phyloP scores from a whole-genome alignment of 2,797 vertebrate genomes.

The Harpagifer antarcticus region DNA sequence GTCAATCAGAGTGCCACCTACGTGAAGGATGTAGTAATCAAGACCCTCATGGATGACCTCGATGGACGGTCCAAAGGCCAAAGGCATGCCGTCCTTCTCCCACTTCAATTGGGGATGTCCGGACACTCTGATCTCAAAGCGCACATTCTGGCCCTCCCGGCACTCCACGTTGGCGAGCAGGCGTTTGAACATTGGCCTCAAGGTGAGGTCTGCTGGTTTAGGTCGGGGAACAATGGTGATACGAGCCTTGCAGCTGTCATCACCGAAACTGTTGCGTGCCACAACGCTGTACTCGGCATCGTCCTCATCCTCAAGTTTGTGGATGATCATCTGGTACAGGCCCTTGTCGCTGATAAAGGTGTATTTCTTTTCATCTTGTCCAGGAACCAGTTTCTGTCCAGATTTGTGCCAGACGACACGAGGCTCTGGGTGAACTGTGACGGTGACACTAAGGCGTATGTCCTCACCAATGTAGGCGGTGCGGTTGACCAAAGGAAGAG shows the following conservation, averaged over 20 bases:
- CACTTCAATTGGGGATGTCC: conserved; percentile 93
- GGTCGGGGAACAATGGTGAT: conserved; percentile 93
- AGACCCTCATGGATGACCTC: conserved; percentile 97
- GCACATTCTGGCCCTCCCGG: conserved; percentile 93
- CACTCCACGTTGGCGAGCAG: conserved; percentile 96
- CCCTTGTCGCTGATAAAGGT: conserved; percentile 96
- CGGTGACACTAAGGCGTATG: conserved; percentile 94
- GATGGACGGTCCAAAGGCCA: conserved; percentile 94
- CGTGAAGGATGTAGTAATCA: conserved; percentile 96
- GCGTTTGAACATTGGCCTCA: conserved; percentile 99
- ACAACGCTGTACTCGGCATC: conserved; percentile 96
- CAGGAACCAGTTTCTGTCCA: conserved; percentile 96
- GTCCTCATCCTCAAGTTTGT: conserved; percentile 89
- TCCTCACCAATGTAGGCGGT: conserved; percentile 94
- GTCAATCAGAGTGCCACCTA: conserved; percentile 94
- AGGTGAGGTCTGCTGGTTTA: conserved; percentile 91
- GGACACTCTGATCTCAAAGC: conserved; percentile 98
- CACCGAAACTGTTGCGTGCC: conserved; percentile 95
- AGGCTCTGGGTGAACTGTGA: conserved; percentile 98
- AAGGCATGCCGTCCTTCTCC: conserved; percentile 96
- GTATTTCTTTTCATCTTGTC: conserved; percentile 94
- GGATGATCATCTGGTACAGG: conserved; percentile 94
- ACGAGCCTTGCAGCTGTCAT: conserved; percentile 98
- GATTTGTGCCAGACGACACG: conserved; percentile 97
- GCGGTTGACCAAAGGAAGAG: conserved; percentile 93